Conservation (phyloP, 1,140 invertebrate genomes). For the Diabrotica virgifera region DNA sequence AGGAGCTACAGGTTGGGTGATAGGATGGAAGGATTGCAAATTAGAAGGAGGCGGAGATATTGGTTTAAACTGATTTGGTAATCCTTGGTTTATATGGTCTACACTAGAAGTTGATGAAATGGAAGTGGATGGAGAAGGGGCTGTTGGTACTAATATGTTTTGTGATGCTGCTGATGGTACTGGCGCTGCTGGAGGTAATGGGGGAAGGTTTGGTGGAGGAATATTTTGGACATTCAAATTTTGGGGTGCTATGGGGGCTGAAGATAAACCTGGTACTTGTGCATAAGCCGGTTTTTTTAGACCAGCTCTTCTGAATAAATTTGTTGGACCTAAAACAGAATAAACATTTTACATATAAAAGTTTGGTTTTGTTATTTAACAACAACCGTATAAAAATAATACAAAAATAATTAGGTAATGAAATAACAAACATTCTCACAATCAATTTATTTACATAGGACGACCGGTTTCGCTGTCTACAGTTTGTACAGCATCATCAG, state of each 20-base stretch:
- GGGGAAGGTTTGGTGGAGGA: slow-evolving; percentile 12
- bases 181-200: slow-evolving; percentile 14
- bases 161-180: slow-evolving; percentile 11
- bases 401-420: too few species aligned
- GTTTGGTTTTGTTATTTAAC: too few species aligned
- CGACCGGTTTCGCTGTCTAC: too few species aligned
- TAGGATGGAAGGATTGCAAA: slow-evolving; percentile 21
- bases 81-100: slow-evolving; percentile 20
- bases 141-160: neutral
- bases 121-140: slow-evolving; percentile 23
- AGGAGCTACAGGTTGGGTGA: slow-evolving; percentile 19
- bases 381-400: too few species aligned
- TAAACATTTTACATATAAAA: neutral
- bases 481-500: too few species aligned
- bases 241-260: slow-evolving; percentile 1
- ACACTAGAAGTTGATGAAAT: slow-evolving; percentile 27
- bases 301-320: slow-evolving; percentile 38
- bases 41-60: slow-evolving; percentile 30
- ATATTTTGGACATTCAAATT: slow-evolving; percentile 7
- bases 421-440: too few species aligned
- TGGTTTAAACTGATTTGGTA: slow-evolving; percentile 30
- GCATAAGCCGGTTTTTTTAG: slow-evolving; percentile 47
- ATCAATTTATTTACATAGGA: too few species aligned
- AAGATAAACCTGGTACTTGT: slow-evolving; percentile 45
- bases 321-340: slow-evolving; percentile 26